These are phyloP conservation scores for Andrena chrysosceles DNA, from an alignment of 2,888 invertebrate species.

Conservation along the genomic window DNA sequence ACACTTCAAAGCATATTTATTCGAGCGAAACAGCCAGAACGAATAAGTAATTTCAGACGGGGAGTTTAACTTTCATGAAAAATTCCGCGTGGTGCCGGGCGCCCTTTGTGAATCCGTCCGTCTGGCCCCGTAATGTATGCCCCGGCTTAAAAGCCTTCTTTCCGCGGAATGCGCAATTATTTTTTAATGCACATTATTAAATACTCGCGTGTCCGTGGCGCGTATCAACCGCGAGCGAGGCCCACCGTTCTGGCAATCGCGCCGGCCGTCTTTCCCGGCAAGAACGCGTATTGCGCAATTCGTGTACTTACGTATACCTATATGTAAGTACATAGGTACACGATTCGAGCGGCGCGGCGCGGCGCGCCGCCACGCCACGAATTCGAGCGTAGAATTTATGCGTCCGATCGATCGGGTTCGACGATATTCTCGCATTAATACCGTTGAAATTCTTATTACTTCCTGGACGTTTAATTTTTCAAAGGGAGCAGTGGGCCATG, in stretches of 20 bases:
- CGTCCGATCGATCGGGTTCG: constrained; percentile 24
- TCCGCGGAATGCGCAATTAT: constrained; percentile 67
- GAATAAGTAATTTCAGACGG: constrained; percentile 69
- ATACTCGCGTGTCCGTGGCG: constrained; percentile 51
- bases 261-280: constrained; percentile 13
- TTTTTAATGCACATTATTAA: constrained; percentile 71
- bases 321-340: too few species aligned
- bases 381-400: constrained; percentile 39
- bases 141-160: constrained; percentile 72
- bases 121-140: constrained; percentile 67
- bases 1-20: constrained; percentile 68
- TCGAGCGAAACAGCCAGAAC: constrained; percentile 52
- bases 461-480: constrained; percentile 29
- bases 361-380: background rate
- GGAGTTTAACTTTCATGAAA: constrained; percentile 72
- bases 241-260: constrained; percentile 20
- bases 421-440: constrained; percentile 3
- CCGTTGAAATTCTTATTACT: constrained; percentile 15
- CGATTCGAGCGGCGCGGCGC: too few species aligned
- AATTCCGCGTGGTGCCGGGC: constrained; percentile 61
- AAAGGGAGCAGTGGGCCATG: background rate
- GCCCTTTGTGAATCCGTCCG: constrained; percentile 66
- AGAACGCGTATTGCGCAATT: constrained; percentile 36
- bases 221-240: constrained; percentile 24
- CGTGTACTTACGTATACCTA: too few species aligned